Base-by-base conservation (phyloP, 2,113 vertebrate genomes). In the Vireo altiloquus region DNA sequence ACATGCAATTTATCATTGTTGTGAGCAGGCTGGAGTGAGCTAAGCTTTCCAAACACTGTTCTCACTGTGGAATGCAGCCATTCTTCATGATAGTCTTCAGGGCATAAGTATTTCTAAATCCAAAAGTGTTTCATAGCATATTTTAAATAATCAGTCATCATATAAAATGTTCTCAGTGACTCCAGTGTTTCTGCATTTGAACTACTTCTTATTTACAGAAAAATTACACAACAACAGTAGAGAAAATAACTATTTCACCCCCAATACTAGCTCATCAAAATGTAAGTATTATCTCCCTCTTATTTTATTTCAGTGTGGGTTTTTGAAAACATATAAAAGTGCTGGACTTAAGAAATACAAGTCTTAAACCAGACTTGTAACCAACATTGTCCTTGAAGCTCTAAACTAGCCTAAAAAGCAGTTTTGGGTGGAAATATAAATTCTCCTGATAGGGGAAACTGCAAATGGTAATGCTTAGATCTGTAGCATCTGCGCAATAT, bases 31-130 rank as follows among this genome's bases (percentile, higher is more conserved):
- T 95, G 87, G 56, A 94, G 78, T 47, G 64, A 95, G 74, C 82
- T 92, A 92, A 92, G 89, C 87, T 90, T 96, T 97, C 95, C 93
- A 96, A 97, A 95, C 84, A 90, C 87, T 97, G 96, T 98, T 97
- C 94, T 94, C 95, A 88, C 94, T 94, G 95, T 97, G 98, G 97
- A 98, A 98, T 98, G 97, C 80, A 64, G 83, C 83, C 95, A 96
- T 97, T 97, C 87, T 94, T 98, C 97, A 96, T 82, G 75, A 96
- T 94, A 97, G 97, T 96, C 98, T 98, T 98, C 89, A 92, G 98
- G 97, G 98, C 95, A 91, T 95, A 94, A 84, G 95, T 76, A 82
- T 97, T 96, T 97, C 95, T 96, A 98, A 97, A 96, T 89, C 69
- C 92, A 52, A 52, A 97, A 98, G 97, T 96, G 95, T 97, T 97